Conservation (phyloP, 2,113 vertebrate species). For the Sarotherodon lohbergeri region DNA sequence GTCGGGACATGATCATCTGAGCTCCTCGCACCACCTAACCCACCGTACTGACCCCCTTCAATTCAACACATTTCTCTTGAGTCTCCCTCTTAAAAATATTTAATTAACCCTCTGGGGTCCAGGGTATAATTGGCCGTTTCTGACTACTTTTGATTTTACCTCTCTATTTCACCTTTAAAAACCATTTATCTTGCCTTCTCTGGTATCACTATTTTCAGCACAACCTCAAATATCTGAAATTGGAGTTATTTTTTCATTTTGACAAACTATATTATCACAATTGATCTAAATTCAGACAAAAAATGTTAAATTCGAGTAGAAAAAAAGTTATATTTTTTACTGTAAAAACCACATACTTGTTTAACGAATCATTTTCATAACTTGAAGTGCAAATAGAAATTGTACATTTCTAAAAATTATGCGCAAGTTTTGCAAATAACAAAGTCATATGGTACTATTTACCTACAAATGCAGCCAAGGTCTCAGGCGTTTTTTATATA, state of each 20-base stretch:
- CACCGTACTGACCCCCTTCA: background rate
- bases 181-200: fast-evolving
- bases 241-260: fast-evolving
- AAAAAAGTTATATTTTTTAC: background rate
- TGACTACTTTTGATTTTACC: background rate
- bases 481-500: fast-evolving
- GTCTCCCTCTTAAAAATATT: background rate
- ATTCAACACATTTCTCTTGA: background rate
- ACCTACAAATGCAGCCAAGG: fast-evolving
- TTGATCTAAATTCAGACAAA: background rate
- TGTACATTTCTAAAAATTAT: fast-evolving
- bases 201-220: background rate
- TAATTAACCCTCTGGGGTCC: background rate
- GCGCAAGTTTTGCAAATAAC: background rate
- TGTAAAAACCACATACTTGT: fast-evolving
- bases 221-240: background rate
- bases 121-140: fast-evolving
- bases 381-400: fast-evolving
- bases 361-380: fast-evolving
- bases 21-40: background rate
- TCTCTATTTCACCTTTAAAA: background rate
- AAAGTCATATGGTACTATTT: background rate
- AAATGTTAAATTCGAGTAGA: fast-evolving
- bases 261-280: fast-evolving
- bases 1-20: background rate